Evolutionary conservation across 1,140 invertebrate genomes (phyloP).

Genomic region (Musca vetustissima): DNA sequence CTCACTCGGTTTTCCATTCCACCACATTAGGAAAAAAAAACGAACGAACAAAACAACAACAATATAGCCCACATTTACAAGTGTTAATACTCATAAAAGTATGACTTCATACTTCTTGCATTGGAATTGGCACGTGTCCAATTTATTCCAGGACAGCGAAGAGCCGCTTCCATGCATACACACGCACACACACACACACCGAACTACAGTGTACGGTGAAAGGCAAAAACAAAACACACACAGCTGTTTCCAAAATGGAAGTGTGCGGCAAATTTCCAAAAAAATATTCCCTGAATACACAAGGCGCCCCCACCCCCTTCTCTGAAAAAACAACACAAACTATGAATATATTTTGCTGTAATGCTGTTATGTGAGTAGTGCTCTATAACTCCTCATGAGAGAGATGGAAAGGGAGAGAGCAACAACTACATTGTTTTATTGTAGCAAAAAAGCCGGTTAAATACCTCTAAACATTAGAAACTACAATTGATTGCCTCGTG

Average conservation of each 20-base stretch:
- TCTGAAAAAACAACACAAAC: not conserved
- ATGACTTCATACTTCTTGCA: constrained; percentile 23
- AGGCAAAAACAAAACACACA: not conserved
- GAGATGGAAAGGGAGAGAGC: not conserved
- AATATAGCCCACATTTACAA: not conserved
- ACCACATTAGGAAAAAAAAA: no score
- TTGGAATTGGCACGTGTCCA: constrained; percentile 22
- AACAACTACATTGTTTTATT: no score
- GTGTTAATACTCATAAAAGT: constrained; percentile 15
- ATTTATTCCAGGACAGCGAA: not conserved
- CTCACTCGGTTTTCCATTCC: not conserved
- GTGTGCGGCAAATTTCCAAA: constrained; percentile 21
- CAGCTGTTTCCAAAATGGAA: not conserved
- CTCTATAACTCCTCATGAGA: not conserved
- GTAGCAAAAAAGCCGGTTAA: constrained; percentile 3
- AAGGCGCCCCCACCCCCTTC: not conserved
- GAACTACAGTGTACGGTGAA: not conserved
- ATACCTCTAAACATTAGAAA: not conserved
- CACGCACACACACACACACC: no score
- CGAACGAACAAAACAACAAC: no score
- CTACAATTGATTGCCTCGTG: not conserved
- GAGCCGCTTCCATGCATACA: not conserved
- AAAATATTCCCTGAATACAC: no score
- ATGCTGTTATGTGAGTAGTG: no score
- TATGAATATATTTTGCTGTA: not conserved